Conservation (phyloP, 2,888 invertebrate species). For the Pogonocherus hispidulus region DNA sequence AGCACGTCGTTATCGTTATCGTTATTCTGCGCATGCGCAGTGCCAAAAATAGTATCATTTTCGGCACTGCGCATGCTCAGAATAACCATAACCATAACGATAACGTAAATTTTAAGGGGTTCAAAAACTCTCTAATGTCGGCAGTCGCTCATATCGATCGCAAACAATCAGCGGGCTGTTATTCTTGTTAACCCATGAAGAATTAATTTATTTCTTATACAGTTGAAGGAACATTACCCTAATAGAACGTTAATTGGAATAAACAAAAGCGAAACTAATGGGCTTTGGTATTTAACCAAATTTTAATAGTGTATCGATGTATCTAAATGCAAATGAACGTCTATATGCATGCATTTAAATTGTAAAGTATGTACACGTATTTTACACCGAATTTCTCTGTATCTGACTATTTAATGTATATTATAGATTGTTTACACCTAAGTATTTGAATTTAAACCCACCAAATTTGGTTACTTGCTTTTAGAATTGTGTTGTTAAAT, state of each 20-base stretch:
- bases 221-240: background rate
- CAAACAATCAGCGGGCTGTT: too few species aligned
- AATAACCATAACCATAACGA: too few species aligned
- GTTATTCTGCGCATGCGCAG: too few species aligned
- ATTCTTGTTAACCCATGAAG: too few species aligned
- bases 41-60: too few species aligned
- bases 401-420: background rate
- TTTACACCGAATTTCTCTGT: conserved; percentile 1
- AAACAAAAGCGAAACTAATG: background rate
- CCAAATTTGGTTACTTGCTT: background rate
- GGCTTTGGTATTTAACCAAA: background rate
- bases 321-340: background rate
- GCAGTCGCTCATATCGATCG: too few species aligned
- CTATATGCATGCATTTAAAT: background rate
- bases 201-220: background rate
- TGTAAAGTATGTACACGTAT: background rate
- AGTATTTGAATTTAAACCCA: background rate
- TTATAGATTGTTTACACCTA: background rate
- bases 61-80: too few species aligned
- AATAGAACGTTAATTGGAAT: background rate
- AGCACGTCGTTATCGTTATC: too few species aligned
- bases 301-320: background rate
- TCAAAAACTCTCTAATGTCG: too few species aligned
- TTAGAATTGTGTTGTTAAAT: background rate
- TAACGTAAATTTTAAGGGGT: too few species aligned